Percentiles rank a stretch among this genome's conserved stretches.
Evolutionary conservation across 2,113 vertebrate species (phyloP).

Genomic region (Saccopteryx bilineata): DNA sequence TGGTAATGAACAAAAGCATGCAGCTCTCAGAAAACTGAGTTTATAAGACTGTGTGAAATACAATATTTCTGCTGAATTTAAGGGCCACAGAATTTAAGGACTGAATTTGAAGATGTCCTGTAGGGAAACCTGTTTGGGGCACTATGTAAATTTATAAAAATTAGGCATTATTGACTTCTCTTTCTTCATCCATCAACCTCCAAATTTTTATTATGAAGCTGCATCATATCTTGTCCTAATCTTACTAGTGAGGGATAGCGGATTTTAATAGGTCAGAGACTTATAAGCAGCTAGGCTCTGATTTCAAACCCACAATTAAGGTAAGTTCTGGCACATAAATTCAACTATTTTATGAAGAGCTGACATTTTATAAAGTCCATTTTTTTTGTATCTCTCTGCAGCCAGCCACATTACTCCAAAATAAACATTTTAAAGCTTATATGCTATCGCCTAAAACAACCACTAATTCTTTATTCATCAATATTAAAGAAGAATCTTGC

Average conservation of each 20-base stretch:
- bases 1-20: neutral
- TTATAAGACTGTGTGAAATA: neutral
- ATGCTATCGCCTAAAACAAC: neutral
- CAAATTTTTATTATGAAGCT: neutral
- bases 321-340: neutral
- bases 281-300: neutral
- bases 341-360: conserved; percentile 7
- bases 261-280: neutral
- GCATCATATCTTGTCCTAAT: neutral
- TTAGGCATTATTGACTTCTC: neutral
- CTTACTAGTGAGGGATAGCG: neutral
- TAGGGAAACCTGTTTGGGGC: neutral
- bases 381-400: conserved; percentile 3
- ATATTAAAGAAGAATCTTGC: no score
- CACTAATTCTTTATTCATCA: no score
- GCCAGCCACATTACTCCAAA: neutral
- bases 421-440: neutral
- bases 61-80: neutral
- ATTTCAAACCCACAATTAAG: neutral
- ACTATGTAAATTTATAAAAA: neutral
- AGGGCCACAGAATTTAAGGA: neutral
- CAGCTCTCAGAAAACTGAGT: neutral
- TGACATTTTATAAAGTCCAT: neutral
- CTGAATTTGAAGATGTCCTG: neutral
- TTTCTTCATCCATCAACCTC: neutral